phyloP scores from a whole-genome alignment of 1,140 invertebrate genomes.

The Penaeus vannamei region DNA sequence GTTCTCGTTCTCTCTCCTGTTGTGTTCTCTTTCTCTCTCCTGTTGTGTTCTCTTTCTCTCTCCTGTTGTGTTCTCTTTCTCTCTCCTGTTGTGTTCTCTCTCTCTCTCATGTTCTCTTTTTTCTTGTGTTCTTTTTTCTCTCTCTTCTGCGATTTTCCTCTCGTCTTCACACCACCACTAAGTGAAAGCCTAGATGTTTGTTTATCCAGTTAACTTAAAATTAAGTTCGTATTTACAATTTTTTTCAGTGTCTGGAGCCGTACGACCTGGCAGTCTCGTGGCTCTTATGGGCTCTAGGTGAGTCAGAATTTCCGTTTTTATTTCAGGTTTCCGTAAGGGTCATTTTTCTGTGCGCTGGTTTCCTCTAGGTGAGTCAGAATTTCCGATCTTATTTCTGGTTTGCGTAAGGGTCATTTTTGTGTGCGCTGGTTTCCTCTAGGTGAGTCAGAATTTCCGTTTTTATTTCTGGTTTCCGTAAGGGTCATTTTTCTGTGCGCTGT shows the following conservation, averaged over 20 bases:
- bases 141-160: background rate
- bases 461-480: background rate
- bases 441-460: constrained; percentile 54
- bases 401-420: too few relatives aligned
- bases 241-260: constrained; percentile 71
- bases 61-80: background rate
- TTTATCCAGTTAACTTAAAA: background rate
- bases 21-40: background rate
- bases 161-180: background rate
- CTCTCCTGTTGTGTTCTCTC: background rate
- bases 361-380: too few relatives aligned
- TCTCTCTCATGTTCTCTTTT: background rate
- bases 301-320: background rate
- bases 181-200: background rate
- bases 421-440: too few relatives aligned
- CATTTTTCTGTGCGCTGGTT: background rate
- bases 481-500: background rate
- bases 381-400: background rate
- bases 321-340: background rate
- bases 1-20: background rate
- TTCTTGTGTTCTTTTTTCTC: background rate
- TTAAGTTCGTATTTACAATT: background rate
- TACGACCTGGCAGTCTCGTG: constrained; percentile 72
- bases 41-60: too few relatives aligned
- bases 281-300: constrained; percentile 73